Evolutionary conservation across 2,888 invertebrate genomes (phyloP).

Genomic region (Raillietiella orientalis): DNA sequence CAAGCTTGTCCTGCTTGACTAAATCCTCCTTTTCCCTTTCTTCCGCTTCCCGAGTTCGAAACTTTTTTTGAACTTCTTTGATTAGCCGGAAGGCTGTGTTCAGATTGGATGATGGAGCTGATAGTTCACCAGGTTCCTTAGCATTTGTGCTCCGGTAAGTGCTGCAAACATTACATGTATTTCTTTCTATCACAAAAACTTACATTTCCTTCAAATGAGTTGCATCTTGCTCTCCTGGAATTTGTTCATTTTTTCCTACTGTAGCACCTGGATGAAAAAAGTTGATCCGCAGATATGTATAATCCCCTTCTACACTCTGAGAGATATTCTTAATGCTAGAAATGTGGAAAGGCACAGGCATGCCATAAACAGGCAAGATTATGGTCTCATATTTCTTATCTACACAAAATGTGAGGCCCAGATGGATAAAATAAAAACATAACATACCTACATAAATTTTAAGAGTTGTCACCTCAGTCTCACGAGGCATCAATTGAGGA

Average conservation of each 20-base stretch:
- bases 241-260: conserved; percentile 72
- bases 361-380: conserved; percentile 84
- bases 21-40: conserved; percentile 94
- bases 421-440: not conserved
- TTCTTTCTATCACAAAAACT: conserved; percentile 13
- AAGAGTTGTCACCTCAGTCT: conserved; percentile 63
- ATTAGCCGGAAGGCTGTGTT: conserved; percentile 89
- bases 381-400: conserved; percentile 93
- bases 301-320: conserved; percentile 92
- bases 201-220: conserved; percentile 93
- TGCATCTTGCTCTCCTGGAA: conserved; percentile 77
- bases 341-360: conserved; percentile 91
- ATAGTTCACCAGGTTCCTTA: conserved; percentile 81
- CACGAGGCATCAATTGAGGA: conserved; percentile 66
- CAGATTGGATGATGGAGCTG: conserved; percentile 74
- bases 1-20: conserved; percentile 58
- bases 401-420: conserved; percentile 13
- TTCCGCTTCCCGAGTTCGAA: conserved; percentile 90
- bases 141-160: conserved; percentile 91
- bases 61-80: conserved; percentile 96
- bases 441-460: conserved; percentile 70
- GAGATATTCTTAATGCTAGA: conserved; percentile 97
- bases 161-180: conserved; percentile 9
- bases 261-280: conserved; percentile 95
- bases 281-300: conserved; percentile 85